These are phyloP conservation scores for Drosophila santomea DNA, from an alignment of 1,140 invertebrate species.

Conservation along the genomic window DNA sequence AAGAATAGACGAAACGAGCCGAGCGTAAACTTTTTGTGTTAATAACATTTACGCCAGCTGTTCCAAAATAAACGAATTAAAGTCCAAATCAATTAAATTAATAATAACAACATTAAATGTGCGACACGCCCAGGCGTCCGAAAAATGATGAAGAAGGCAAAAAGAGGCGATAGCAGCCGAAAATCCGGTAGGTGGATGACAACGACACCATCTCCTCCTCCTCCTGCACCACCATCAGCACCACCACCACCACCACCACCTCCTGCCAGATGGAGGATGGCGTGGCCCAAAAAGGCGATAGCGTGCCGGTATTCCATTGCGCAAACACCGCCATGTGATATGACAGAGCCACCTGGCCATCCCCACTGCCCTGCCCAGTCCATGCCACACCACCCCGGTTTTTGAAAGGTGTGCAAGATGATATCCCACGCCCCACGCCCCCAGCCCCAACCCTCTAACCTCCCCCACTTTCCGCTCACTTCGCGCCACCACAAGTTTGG, in stretches of 20 bases:
- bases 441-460: neutral
- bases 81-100: conserved; percentile 76
- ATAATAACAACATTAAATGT: conserved; percentile 66
- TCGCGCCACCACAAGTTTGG: conserved; percentile 8
- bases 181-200: conserved; percentile 15
- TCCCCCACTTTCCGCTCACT: conserved; percentile 25
- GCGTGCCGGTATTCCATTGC: conserved; percentile 68
- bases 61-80: conserved; percentile 64
- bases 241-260: neutral
- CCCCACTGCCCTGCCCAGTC: conserved; percentile 17
- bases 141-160: conserved; percentile 38
- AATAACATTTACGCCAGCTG: conserved; percentile 66
- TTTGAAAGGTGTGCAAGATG: conserved; percentile 56
- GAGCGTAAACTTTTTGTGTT: conserved; percentile 63
- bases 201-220: neutral
- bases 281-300: conserved; percentile 36
- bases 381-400: conserved; percentile 25
- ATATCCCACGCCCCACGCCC: conserved; percentile 35
- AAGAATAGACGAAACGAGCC: conserved; percentile 55
- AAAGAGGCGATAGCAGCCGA: conserved; percentile 16
- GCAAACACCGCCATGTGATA: conserved; percentile 78
- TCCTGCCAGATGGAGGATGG: conserved; percentile 21
- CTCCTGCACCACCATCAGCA: neutral
- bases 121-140: conserved; percentile 35
- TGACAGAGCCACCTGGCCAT: conserved; percentile 55